Percentiles rank a stretch among this genome's conserved stretches.
phyloP scores from a whole-genome alignment of 1,140 invertebrate species.

The Oryctes rhinoceros region DNA sequence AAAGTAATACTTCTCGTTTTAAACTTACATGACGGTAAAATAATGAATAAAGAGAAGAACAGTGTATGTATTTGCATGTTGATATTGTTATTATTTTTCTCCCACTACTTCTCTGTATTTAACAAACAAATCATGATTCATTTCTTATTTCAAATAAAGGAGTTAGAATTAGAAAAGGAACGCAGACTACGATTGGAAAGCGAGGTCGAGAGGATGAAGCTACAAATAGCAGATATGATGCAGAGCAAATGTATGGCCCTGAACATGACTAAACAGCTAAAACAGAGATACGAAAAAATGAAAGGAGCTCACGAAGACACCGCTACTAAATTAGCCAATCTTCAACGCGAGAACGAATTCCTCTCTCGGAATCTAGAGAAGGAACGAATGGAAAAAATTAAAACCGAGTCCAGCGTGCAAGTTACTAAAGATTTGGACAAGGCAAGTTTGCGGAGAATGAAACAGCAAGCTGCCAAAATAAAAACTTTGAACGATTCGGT shows the following conservation, averaged over 20 bases:
- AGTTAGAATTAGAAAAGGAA: constrained; percentile 21
- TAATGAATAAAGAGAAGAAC: no score
- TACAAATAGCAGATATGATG: constrained; percentile 27
- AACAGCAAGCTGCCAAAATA: constrained; percentile 2
- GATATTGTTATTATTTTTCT: no score
- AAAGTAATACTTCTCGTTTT: no score
- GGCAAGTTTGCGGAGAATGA: background rate
- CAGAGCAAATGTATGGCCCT: constrained; percentile 27
- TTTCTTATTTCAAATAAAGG: background rate
- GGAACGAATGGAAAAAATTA: constrained; percentile 40
- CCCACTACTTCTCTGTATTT: no score
- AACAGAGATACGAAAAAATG: constrained; percentile 40
- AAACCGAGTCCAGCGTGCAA: constrained; percentile 31
- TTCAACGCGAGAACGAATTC: constrained; percentile 39
- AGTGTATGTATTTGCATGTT: no score
- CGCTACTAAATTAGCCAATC: background rate
- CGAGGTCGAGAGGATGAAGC: constrained; percentile 13
- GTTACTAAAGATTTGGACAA: constrained; percentile 18
- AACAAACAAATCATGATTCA: background rate
- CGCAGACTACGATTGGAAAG: background rate
- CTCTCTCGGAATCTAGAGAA: constrained; percentile 37
- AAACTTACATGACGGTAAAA: no score
- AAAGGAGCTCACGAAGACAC: constrained; percentile 22
- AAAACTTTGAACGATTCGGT: constrained; percentile 26
- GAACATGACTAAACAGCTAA: constrained; percentile 25